phyloP scores from a whole-genome alignment of 2,888 invertebrate genomes.

The Aquatica leii region DNA sequence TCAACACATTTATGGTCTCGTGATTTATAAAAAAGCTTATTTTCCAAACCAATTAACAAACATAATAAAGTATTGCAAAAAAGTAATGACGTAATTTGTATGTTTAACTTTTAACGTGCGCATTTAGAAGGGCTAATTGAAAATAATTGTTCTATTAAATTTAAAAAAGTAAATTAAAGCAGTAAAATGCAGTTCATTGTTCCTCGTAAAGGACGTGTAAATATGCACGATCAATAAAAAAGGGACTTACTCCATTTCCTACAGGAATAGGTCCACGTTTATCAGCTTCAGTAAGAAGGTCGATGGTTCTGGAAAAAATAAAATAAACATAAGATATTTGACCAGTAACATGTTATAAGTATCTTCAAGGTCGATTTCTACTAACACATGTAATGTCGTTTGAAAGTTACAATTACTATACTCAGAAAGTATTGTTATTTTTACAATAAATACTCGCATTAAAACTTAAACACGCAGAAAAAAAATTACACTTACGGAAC shows the following conservation, averaged over 20 bases:
- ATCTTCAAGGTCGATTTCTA: slow-evolving; percentile 8
- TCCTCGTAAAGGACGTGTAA: background rate
- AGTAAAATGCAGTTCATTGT: too few species aligned
- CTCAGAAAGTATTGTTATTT: too few species aligned
- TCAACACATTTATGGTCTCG: background rate
- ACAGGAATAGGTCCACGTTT: slow-evolving; percentile 59
- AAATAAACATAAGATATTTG: slow-evolving; percentile 17
- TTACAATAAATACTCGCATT: background rate
- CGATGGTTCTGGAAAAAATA: slow-evolving; percentile 63
- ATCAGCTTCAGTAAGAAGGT: slow-evolving; percentile 62
- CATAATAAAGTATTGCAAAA: too few species aligned
- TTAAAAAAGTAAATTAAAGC: too few species aligned
- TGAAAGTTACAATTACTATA: background rate
- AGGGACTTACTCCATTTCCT: slow-evolving; percentile 67
- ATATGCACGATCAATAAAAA: background rate
- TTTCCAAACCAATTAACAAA: background rate
- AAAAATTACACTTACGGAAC: slow-evolving; percentile 67
- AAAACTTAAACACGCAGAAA: background rate
- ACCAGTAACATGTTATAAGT: background rate
- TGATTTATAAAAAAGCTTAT: background rate
- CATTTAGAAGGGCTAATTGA: too few species aligned
- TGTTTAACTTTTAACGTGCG: too few species aligned
- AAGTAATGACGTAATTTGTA: too few species aligned
- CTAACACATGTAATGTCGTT: background rate
- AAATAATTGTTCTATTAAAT: too few species aligned